phyloP scores from a whole-genome alignment of 2,888 invertebrate genomes.

The Hypolimnas misippus region DNA sequence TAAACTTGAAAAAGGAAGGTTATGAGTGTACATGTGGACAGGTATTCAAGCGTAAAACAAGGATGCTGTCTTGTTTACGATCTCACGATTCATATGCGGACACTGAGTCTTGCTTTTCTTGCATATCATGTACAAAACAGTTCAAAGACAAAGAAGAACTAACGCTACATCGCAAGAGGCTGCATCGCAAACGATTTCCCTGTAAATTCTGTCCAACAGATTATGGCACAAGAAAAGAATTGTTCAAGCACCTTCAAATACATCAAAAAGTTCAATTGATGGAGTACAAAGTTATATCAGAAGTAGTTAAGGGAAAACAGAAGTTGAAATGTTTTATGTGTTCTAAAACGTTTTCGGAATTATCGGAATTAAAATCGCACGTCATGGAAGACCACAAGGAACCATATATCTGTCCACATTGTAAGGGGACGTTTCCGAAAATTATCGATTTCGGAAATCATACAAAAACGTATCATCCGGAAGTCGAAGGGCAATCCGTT shows the following conservation, averaged over 20 bases:
- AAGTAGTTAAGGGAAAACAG: slow-evolving; percentile 70
- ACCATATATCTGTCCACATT: slow-evolving; percentile 68
- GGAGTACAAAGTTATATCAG: slow-evolving; percentile 76
- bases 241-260: slow-evolving; percentile 72
- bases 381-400: slow-evolving; percentile 74
- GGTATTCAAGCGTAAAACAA: slow-evolving; percentile 63
- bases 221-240: slow-evolving; percentile 69
- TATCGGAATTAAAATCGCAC: slow-evolving; percentile 70
- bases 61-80: slow-evolving; percentile 72
- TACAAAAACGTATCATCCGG: slow-evolving; percentile 68
- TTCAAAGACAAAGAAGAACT: slow-evolving; percentile 69
- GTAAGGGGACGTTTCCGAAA: slow-evolving; percentile 65
- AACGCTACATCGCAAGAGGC: slow-evolving; percentile 61
- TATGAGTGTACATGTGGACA: slow-evolving; percentile 74
- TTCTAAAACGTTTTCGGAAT: slow-evolving; percentile 60
- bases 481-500: slow-evolving; percentile 69
- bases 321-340: slow-evolving; percentile 74
- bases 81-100: slow-evolving; percentile 63
- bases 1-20: slow-evolving; percentile 45
- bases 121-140: slow-evolving; percentile 64
- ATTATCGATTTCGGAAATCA: slow-evolving; percentile 73
- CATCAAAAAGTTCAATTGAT: slow-evolving; percentile 77
- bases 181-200: slow-evolving; percentile 70
- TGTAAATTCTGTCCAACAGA: slow-evolving; percentile 81
- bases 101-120: slow-evolving; percentile 52